Evolutionary conservation across 1,140 invertebrate genomes (phyloP).

Genomic region (Ceratosolen fusciceps): DNA sequence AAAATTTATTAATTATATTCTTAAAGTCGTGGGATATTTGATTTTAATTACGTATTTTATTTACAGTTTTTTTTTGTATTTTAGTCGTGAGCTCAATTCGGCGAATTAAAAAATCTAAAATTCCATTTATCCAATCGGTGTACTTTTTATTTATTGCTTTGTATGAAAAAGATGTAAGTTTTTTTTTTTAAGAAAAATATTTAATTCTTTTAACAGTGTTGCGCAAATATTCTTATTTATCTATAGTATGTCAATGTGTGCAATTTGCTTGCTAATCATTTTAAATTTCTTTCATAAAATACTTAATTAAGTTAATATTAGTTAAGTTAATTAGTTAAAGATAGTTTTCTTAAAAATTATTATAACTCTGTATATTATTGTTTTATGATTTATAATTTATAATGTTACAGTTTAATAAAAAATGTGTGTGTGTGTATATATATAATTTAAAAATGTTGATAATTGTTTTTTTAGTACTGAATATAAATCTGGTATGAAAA

Average conservation of each 20-base stretch:
- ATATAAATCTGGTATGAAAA: conserved; percentile 69
- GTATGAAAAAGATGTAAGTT: not conserved
- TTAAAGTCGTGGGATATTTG: not conserved
- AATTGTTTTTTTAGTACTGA: conserved; percentile 48
- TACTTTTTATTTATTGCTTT: too few species aligned
- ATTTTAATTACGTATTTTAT: not conserved
- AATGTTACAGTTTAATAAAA: too few species aligned
- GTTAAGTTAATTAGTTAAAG: not conserved
- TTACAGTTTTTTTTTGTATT: not conserved
- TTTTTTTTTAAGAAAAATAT: conserved; percentile 13
- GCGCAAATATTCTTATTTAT: too few species aligned
- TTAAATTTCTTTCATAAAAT: not conserved
- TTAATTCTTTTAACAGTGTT: not conserved
- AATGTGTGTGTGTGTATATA: too few species aligned
- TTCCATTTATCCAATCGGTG: too few species aligned
- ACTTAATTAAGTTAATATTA: not conserved
- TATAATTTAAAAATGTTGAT: too few species aligned
- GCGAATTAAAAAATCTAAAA: not conserved
- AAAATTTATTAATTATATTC: not conserved
- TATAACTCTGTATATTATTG: too few species aligned
- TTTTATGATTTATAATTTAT: too few species aligned
- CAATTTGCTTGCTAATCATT: not conserved
- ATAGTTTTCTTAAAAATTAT: too few species aligned
- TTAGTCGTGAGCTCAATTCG: conserved; percentile 19
- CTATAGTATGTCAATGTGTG: too few species aligned